Conservation (phyloP, 2,797 vertebrate species). For the Nannoperca australis region DNA sequence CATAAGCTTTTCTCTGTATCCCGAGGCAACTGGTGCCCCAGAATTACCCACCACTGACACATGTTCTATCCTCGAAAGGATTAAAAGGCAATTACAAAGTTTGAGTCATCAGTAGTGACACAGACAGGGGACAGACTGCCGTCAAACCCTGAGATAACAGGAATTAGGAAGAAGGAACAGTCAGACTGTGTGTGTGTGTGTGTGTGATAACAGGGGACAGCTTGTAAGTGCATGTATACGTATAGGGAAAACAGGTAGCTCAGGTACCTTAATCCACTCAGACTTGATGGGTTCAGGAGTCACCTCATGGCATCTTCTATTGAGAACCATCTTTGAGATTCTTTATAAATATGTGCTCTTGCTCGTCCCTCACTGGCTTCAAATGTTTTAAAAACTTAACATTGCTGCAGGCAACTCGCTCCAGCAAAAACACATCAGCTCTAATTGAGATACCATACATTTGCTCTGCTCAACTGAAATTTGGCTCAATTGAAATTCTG, state of each 20-base stretch:
- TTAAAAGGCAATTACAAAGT: conserved; percentile 71
- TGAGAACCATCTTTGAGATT: not conserved
- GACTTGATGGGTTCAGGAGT: not conserved
- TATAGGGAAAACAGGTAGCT: conserved; percentile 7
- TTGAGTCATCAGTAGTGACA: conserved; percentile 66
- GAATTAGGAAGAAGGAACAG: conserved; percentile 30
- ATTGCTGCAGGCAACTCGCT: conserved; percentile 24
- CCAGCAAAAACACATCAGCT: not conserved
- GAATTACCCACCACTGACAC: conserved; percentile 58
- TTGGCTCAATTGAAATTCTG: conserved; percentile 5
- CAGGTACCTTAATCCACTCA: conserved; percentile 19
- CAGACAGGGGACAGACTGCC: conserved; percentile 39
- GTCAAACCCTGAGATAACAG: conserved; percentile 51
- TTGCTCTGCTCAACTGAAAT: not conserved
- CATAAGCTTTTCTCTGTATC: conserved; percentile 33
- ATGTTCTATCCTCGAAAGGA: conserved; percentile 50
- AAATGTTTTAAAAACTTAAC: not conserved
- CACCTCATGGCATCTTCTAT: not conserved
- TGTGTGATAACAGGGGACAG: conserved; percentile 6
- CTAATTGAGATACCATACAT: conserved; percentile 17
- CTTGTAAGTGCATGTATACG: conserved; percentile 8
- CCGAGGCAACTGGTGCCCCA: conserved; percentile 30
- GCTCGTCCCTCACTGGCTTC: not conserved
- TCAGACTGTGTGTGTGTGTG: conserved; percentile 12
- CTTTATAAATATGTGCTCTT: not conserved